Percentiles rank a stretch among this genome's conserved stretches.
Evolutionary conservation across 1,140 invertebrate species (phyloP).

Genomic region (Ectropis grisescens): DNA sequence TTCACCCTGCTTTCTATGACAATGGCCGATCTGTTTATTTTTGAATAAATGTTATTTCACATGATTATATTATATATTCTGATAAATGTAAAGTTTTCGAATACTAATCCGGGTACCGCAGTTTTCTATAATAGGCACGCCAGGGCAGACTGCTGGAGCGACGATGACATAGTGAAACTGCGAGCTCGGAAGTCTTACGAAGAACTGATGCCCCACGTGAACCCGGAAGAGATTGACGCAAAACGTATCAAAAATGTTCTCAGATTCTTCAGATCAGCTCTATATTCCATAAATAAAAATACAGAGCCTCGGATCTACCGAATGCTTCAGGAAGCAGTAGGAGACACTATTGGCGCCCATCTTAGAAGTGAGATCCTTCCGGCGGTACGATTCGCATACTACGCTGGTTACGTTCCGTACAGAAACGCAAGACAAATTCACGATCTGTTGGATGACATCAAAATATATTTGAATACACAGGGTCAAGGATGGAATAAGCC

Average conservation of each 20-base stretch:
- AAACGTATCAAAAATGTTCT: slow-evolving; percentile 54
- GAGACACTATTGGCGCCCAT: slow-evolving; percentile 70
- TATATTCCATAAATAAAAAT: slow-evolving; percentile 53
- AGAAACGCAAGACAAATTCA: slow-evolving; percentile 65
- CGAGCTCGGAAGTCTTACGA: slow-evolving; percentile 57
- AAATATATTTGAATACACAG: slow-evolving; percentile 69
- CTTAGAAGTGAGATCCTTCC: slow-evolving; percentile 70
- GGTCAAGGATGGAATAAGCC: slow-evolving; percentile 72
- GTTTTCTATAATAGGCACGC: slow-evolving; percentile 48
- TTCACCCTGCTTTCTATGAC: no score
- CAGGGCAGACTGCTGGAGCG: slow-evolving; percentile 53
- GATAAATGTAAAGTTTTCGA: no score
- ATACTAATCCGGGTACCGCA: slow-evolving; percentile 30
- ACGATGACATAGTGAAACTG: slow-evolving; percentile 57
- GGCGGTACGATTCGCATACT: slow-evolving; percentile 70
- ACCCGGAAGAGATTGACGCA: slow-evolving; percentile 48
- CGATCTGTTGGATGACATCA: slow-evolving; percentile 69
- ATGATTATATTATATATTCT: no score
- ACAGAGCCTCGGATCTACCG: slow-evolving; percentile 51
- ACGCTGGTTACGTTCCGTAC: slow-evolving; percentile 72
- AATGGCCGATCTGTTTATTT: no score
- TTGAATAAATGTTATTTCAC: no score
- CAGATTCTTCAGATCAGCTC: slow-evolving; percentile 68
- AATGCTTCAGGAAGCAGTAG: slow-evolving; percentile 68
- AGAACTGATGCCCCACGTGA: slow-evolving; percentile 34